Evolutionary conservation across 2,888 invertebrate genomes (phyloP).

Genomic region (Aradus depressus): DNA sequence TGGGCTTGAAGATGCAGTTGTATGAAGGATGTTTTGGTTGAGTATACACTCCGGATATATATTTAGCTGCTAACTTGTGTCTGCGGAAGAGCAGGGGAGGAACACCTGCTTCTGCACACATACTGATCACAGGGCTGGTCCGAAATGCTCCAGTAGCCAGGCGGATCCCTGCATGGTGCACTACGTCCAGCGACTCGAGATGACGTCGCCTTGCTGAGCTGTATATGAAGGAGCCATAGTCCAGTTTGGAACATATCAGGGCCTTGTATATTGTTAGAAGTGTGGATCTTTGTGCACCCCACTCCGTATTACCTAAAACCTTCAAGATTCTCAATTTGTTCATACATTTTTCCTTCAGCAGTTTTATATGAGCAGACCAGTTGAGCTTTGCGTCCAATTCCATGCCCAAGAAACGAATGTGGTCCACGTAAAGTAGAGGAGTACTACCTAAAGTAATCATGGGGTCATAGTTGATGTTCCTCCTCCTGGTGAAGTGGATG

Average conservation of each 20-base stretch:
- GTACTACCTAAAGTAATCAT: too few relatives aligned
- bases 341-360: constrained; percentile 1
- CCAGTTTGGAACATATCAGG: neutral
- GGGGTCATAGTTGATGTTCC: too few relatives aligned
- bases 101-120: neutral
- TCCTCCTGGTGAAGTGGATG: too few relatives aligned
- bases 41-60: neutral
- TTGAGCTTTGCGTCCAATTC: neutral
- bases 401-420: neutral
- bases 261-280: neutral
- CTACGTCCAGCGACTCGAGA: neutral
- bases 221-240: neutral
- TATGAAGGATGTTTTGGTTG: neutral
- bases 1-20: neutral
- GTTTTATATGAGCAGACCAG: constrained; percentile 4
- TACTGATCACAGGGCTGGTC: neutral
- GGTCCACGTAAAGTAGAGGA: too few relatives aligned
- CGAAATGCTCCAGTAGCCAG: neutral
- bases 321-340: neutral
- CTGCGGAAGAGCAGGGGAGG: neutral
- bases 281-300: neutral
- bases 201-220: neutral
- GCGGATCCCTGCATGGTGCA: neutral
- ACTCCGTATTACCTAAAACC: neutral
- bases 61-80: neutral